Evolutionary conservation across 2,113 vertebrate genomes (phyloP).

Genomic region (Halcyon senegalensis): DNA sequence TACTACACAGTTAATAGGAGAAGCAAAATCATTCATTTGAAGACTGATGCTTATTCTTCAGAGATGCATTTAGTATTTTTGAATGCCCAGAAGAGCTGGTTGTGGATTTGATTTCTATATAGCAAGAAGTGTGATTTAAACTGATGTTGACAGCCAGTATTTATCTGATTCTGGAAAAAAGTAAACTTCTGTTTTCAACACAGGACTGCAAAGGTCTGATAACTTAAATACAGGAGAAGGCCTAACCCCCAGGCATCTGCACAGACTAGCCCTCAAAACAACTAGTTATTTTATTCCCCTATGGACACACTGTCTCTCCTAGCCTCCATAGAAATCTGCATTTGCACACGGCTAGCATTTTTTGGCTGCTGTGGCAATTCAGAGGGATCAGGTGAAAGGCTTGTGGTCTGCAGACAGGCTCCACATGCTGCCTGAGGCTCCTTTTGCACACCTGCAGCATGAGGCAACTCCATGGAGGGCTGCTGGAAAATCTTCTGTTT

Average conservation of each 20-base stretch:
- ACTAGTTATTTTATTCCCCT: background rate
- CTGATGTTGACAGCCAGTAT: background rate
- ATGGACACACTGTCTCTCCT: background rate
- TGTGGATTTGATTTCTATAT: background rate
- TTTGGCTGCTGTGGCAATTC: background rate
- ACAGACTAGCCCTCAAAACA: background rate
- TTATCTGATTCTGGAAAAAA: background rate
- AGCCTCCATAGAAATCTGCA: background rate
- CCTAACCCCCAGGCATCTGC: accelerated
- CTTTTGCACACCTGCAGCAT: accelerated
- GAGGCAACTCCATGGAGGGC: background rate
- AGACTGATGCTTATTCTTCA: background rate
- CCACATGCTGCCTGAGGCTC: background rate
- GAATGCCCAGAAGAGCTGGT: background rate
- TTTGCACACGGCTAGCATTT: background rate
- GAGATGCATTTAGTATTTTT: background rate
- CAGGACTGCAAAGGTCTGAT: background rate
- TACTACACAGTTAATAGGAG: background rate
- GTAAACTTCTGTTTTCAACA: background rate
- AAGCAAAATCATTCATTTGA: constrained; percentile 11
- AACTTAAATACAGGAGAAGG: background rate
- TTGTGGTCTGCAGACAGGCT: background rate
- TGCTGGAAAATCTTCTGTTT: background rate
- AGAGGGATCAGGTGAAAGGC: background rate
- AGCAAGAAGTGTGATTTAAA: background rate